Conservation (phyloP, 2,888 invertebrate species). For the Coenonympha arcania region DNA sequence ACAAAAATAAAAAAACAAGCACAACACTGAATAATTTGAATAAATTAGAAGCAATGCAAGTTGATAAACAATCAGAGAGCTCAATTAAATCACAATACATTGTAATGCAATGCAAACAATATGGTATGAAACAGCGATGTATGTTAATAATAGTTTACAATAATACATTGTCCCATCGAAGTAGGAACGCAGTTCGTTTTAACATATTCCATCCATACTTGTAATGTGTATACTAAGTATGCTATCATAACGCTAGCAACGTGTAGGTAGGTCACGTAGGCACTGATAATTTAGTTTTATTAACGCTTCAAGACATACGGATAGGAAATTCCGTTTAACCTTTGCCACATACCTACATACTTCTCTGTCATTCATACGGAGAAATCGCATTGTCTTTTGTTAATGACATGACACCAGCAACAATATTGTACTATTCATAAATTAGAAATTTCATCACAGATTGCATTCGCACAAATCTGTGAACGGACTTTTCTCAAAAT, state of each 20-base stretch:
- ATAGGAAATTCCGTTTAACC: slow-evolving; percentile 22
- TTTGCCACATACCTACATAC: slow-evolving; percentile 11
- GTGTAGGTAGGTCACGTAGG: slow-evolving; percentile 66
- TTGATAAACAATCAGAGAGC: slow-evolving; percentile 34
- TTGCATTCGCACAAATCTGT: no score
- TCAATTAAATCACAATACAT: slow-evolving; percentile 43
- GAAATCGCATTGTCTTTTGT: background rate
- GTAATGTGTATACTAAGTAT: background rate
- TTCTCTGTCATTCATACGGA: slow-evolving; percentile 2
- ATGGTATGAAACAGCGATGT: slow-evolving; percentile 35
- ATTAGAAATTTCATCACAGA: no score
- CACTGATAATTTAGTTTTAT: slow-evolving; percentile 33
- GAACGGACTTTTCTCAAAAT: no score
- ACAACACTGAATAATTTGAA: slow-evolving; percentile 3
- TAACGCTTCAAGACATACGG: slow-evolving; percentile 14
- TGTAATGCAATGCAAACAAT: slow-evolving; percentile 40
- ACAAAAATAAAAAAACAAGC: background rate
- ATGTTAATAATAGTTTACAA: slow-evolving; percentile 27
- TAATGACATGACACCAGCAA: background rate
- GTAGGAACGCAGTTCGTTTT: slow-evolving; percentile 23
- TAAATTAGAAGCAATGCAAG: slow-evolving; percentile 13
- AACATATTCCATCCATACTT: slow-evolving; percentile 26
- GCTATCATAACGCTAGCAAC: slow-evolving; percentile 39
- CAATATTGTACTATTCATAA: no score
- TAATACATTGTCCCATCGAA: slow-evolving; percentile 28